Evolutionary conservation across 2,888 invertebrate species (phyloP).

Genomic region (Stenurella melanura): DNA sequence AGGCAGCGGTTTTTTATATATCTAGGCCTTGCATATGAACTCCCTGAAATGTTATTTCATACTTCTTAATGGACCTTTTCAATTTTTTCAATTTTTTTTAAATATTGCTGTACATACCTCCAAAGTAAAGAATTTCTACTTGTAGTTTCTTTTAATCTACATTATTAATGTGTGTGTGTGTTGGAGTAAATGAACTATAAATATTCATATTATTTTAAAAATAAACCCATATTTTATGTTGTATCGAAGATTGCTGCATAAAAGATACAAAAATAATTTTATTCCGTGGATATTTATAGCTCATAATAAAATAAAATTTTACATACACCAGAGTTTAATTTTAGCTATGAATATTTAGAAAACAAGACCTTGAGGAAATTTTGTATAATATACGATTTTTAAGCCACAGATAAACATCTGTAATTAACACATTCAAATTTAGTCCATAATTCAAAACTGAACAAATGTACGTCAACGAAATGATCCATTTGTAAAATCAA

Average conservation of each 20-base stretch:
- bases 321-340: background rate
- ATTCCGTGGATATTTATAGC: background rate
- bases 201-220: background rate
- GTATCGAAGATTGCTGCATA: background rate
- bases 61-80: too few relatives aligned
- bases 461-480: background rate
- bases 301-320: background rate
- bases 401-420: background rate
- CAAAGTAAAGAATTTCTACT: too few relatives aligned
- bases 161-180: background rate
- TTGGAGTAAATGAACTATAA: background rate
- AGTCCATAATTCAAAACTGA: background rate
- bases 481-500: background rate
- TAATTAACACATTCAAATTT: background rate
- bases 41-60: too few relatives aligned
- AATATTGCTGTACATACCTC: too few relatives aligned
- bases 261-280: constrained; percentile 1
- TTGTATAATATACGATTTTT: background rate
- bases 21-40: too few relatives aligned
- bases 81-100: too few relatives aligned
- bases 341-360: background rate
- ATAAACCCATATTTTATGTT: background rate
- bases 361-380: background rate
- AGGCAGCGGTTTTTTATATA: too few relatives aligned
- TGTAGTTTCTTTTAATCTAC: background rate